Evolutionary conservation across 2,888 invertebrate species (phyloP), one percentile per base, ranked within the genome.

Genomic region (Salpingus planirostris): DNA sequence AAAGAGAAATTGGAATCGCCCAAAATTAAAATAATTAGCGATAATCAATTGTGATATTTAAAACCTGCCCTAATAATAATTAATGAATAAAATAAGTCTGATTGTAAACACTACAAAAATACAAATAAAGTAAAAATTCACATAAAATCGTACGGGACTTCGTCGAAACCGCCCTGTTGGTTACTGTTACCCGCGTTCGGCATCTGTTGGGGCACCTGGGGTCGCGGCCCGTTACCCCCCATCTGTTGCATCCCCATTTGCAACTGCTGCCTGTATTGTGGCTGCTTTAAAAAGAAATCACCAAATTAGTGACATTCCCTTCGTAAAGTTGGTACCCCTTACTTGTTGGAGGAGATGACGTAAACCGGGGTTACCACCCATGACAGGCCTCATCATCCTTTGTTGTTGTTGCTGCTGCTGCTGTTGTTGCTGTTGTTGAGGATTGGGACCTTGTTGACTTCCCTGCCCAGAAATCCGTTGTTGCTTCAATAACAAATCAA

Each of bases 341-440:
- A 32, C 13, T 71, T 84, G 84, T 58, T 89, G 88, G 32, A 89
- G 62, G 23, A 89, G 67, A 62, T 87, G 85, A 8, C 85, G 64
- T 7, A 89, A 68, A 0, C 88, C 87, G 0, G 87, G 82, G 69
- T 85, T 87, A 2, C 81, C 80, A 10, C 80, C 71, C 63, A 79
- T 74, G 24, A 57, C 59, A n/a, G 85, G 84, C 11, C 85, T 71
- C 69, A 86, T 78, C 67, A 79, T 73, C 54, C 80, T 68, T 49
- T 82, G 81, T 21, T 66, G 67, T 39, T 56, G 59, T 29, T 65
- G 63, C 15, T 47, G 42, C 13, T 46, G 51, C 15, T 49, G 48
- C 13, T 47, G 47, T 42, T 55, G 55, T 11, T 54, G 50, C n/a
- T n/a, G n/a, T 39, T 56, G 59, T 29, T 65, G 63, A 14, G 47